Evolutionary conservation across 2,888 invertebrate species (phyloP), one percentile per base, ranked within the genome.

Genomic region (Drosophila diplacantha): DNA sequence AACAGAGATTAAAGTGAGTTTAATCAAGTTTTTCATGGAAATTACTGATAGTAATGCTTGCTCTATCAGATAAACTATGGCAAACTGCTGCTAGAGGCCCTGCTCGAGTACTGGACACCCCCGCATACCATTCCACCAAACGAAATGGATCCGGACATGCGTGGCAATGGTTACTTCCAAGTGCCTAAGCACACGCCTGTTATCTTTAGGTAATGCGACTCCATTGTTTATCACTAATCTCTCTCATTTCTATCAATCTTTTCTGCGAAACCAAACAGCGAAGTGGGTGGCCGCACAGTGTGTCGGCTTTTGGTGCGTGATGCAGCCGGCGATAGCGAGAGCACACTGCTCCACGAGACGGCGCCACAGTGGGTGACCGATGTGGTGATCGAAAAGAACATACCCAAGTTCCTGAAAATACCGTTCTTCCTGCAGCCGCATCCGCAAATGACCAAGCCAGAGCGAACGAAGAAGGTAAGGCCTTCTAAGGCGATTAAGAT

Each of bases 371-470:
- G 98, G 98, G 97, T 99, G 12, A 94, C 95, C 0, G 97, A 98
- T 78, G 96, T 97, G 44, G 95, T 97, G 41, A 94, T 98, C 61
- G 96, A 97, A 85, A 96, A 96, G 90, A 95, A 95, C 73, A 92
- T 96, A 71, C 98, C 98, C 2, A 97, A 98, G 89, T 95, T 98
- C 83, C 95, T 95, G 78, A 99, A 99, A 90, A 94, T 99, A 86
- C 96, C 99, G 26, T 99, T 99, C 89, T 97, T 96, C 88, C 91
- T 99, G 55, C 93, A 97, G 81, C 97, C 98, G n/a, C 97, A 99
- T 90, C 93, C 96, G 29, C 90, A 90, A 86, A 89, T 91, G 85
- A 86, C 90, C 7, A 93, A 93, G 84, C 93, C 93, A 74, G 93
- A 93, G 82, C 88, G 93, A 69, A 91, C 92, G 90, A 90, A 96